Evolutionary conservation across 2,888 invertebrate species (phyloP).

Genomic region (Pseudeuparius sepicola): DNA sequence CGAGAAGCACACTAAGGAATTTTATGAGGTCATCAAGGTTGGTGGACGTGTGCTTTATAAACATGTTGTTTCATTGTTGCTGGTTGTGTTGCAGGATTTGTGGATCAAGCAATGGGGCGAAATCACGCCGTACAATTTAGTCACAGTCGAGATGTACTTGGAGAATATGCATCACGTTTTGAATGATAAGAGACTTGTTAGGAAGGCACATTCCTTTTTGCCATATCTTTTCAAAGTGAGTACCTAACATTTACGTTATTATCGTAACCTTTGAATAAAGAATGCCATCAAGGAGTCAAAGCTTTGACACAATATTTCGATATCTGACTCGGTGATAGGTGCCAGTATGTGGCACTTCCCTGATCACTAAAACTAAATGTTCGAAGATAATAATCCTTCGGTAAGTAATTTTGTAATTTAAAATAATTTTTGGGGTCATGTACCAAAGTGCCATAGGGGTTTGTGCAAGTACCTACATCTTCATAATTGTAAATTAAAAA

Average conservation of each 20-base stretch:
- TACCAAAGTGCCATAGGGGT: no score
- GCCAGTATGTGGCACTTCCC: no score
- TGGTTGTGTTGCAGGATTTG: conserved; percentile 47
- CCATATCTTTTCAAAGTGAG: conserved; percentile 72
- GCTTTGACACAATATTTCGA: no score
- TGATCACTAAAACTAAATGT: no score
- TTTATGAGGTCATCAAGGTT: conserved; percentile 61
- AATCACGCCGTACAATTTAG: conserved; percentile 68
- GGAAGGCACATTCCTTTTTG: conserved; percentile 65
- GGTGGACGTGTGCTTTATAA: background rate
- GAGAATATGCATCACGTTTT: conserved; percentile 75
- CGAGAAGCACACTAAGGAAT: conserved; percentile 55
- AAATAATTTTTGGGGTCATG: no score
- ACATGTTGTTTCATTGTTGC: background rate
- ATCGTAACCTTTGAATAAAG: conserved; percentile 5
- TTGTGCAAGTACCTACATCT: no score
- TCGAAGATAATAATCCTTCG: no score
- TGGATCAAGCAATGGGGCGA: conserved; percentile 82
- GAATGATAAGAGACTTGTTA: conserved; percentile 62
- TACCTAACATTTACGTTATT: conserved; percentile 14
- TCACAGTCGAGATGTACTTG: conserved; percentile 72
- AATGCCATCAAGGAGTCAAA: no score
- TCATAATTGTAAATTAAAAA: no score
- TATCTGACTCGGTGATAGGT: no score
- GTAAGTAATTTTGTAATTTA: no score